Conservation (phyloP, 2,797 vertebrate genomes). For the Pelobates cultripes region DNA sequence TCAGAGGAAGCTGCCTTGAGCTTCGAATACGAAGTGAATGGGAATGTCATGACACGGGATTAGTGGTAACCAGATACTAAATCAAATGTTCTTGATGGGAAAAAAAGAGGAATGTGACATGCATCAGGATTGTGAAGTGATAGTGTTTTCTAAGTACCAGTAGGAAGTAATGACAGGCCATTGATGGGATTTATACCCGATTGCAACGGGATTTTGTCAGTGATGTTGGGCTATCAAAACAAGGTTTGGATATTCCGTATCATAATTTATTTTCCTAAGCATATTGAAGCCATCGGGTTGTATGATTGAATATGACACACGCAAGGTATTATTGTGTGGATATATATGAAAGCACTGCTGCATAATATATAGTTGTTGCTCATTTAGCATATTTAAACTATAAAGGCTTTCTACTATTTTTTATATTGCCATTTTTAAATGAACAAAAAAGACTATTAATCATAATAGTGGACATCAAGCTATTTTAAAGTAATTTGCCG, state of each 20-base stretch:
- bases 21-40: conserved; percentile 95
- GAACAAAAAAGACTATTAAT: no score
- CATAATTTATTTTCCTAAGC: conserved; percentile 13
- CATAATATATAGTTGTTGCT: no score
- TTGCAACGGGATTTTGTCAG: conserved; percentile 36
- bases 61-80: conserved; percentile 92
- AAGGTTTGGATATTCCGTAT: not conserved
- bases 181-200: conserved; percentile 51
- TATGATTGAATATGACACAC: not conserved
- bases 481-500: no score
- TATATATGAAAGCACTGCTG: no score
- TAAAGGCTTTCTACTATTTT: no score
- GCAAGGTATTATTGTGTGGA: no score
- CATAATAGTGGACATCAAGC: no score
- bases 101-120: conserved; percentile 87
- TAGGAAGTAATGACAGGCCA: conserved; percentile 62
- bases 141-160: conserved; percentile 71
- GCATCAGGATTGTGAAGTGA: conserved; percentile 80
- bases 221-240: conserved; percentile 32
- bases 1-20: conserved; percentile 93
- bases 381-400: no score
- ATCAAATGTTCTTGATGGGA: conserved; percentile 98
- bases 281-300: conserved; percentile 30
- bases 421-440: no score
- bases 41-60: conserved; percentile 98